These are phyloP conservation scores for Lepidocyrtinus sp. DNA, from an alignment of 2,888 invertebrate species.

Conservation along the genomic window DNA sequence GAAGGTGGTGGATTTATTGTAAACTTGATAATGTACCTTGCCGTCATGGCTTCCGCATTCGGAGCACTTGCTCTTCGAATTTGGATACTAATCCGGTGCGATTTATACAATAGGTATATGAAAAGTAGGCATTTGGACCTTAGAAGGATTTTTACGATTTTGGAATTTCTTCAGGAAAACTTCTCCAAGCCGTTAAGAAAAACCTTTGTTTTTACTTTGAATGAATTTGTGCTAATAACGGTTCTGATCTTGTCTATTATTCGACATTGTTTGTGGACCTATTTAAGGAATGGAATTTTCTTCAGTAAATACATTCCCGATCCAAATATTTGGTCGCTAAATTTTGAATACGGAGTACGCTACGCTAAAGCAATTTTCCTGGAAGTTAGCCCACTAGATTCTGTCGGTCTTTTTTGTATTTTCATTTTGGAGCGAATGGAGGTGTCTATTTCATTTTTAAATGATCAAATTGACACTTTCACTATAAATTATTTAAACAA, in stretches of 20 bases:
- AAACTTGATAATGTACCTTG: not conserved
- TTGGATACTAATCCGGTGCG: not conserved
- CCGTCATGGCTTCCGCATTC: not conserved
- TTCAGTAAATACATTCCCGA: constrained; percentile 8
- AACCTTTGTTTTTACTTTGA: not conserved
- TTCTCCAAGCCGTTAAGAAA: not conserved
- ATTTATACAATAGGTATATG: not conserved
- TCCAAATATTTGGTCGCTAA: constrained; percentile 8
- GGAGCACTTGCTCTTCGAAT: not conserved
- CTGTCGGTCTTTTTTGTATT: not conserved
- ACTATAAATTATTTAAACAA: too few relatives aligned
- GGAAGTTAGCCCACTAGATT: not conserved
- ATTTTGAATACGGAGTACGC: not conserved
- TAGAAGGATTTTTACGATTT: not conserved
- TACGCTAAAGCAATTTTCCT: constrained; percentile 14
- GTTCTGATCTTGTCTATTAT: not conserved
- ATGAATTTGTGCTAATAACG: not conserved
- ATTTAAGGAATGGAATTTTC: not conserved
- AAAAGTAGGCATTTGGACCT: not conserved
- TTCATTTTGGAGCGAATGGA: not conserved
- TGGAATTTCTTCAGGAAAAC: not conserved
- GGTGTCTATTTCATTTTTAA: not conserved
- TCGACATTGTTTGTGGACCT: not conserved
- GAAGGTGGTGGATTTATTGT: not conserved
- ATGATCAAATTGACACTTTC: not conserved